These are phyloP conservation scores for Lithophane leautieri DNA, from an alignment of 2,888 invertebrate genomes.

Conservation along the genomic window DNA sequence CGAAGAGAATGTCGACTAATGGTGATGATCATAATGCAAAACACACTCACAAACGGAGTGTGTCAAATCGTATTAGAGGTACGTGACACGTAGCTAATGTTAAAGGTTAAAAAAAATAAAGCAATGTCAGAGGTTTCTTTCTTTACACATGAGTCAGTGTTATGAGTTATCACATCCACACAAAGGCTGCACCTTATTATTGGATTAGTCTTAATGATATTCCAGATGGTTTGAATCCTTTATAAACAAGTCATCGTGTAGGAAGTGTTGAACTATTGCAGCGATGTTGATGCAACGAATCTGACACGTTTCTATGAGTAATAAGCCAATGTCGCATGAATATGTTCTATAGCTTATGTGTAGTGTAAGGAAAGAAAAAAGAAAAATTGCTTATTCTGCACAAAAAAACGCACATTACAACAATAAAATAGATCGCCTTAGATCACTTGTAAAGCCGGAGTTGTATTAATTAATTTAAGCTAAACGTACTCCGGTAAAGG, in stretches of 20 bases:
- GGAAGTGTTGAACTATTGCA: conserved; percentile 42
- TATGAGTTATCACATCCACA: conserved; percentile 15
- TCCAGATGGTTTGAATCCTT: conserved; percentile 43
- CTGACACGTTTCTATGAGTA: conserved; percentile 49
- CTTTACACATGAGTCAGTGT: conserved; percentile 28
- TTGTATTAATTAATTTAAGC: background rate
- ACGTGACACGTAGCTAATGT: conserved; percentile 40
- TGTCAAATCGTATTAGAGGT: conserved; percentile 48
- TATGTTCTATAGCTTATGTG: conserved; percentile 17
- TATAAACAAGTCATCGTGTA: conserved; percentile 38
- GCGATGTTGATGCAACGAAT: conserved; percentile 39
- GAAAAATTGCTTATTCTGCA: too few relatives aligned
- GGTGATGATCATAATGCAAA: conserved; percentile 62
- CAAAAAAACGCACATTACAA: too few relatives aligned
- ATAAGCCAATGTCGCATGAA: conserved; percentile 23
- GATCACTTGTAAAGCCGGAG: background rate
- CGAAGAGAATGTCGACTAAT: conserved; percentile 53
- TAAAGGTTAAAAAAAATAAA: conserved; percentile 32
- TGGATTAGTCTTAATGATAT: conserved; percentile 46
- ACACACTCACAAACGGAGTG: conserved; percentile 48
- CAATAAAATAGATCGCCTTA: too few relatives aligned
- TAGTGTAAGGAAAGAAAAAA: too few relatives aligned
- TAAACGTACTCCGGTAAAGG: background rate
- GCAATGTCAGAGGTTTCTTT: conserved; percentile 31
- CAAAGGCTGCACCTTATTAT: conserved; percentile 40